Conservation (phyloP, 1,140 invertebrate species). For the Orussus abietinus region DNA sequence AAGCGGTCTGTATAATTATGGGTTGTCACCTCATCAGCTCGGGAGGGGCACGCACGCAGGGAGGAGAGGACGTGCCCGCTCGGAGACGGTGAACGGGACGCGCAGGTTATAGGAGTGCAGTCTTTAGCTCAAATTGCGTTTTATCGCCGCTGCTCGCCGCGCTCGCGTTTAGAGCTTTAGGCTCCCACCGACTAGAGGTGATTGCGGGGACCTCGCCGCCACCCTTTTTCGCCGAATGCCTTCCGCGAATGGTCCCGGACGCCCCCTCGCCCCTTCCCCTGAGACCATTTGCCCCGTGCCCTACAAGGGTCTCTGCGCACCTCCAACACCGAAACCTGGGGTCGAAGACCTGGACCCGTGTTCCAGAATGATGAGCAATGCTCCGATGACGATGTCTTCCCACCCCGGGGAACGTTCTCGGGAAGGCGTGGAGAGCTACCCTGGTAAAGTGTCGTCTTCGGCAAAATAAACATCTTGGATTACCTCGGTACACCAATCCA, state of each 20-base stretch:
- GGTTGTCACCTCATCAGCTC: slow-evolving; percentile 56
- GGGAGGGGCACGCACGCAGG: slow-evolving; percentile 19
- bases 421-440: no score
- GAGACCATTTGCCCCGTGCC: no score
- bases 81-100: slow-evolving; percentile 14
- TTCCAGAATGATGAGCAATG: no score
- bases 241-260: slow-evolving; percentile 24
- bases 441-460: no score
- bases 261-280: not conserved
- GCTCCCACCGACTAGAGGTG: slow-evolving; percentile 24
- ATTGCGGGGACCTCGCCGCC: slow-evolving; percentile 31
- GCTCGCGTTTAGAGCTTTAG: slow-evolving; percentile 6
- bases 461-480: no score
- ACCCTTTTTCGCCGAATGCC: slow-evolving; percentile 19
- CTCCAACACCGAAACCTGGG: no score
- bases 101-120: slow-evolving; percentile 36
- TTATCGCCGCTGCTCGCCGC: slow-evolving; percentile 39
- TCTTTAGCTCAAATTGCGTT: slow-evolving; percentile 52
- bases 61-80: slow-evolving; percentile 12
- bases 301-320: no score
- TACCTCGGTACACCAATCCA: no score
- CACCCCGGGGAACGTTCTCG: no score
- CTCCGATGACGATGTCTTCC: no score
- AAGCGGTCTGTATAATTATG: slow-evolving; percentile 54
- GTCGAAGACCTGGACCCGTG: no score